A percentile compares a stretch with the other conserved stretches of the same genome.
Evolutionary conservation across 2,113 vertebrate genomes (phyloP).

Genomic region (Cervus canadensis): DNA sequence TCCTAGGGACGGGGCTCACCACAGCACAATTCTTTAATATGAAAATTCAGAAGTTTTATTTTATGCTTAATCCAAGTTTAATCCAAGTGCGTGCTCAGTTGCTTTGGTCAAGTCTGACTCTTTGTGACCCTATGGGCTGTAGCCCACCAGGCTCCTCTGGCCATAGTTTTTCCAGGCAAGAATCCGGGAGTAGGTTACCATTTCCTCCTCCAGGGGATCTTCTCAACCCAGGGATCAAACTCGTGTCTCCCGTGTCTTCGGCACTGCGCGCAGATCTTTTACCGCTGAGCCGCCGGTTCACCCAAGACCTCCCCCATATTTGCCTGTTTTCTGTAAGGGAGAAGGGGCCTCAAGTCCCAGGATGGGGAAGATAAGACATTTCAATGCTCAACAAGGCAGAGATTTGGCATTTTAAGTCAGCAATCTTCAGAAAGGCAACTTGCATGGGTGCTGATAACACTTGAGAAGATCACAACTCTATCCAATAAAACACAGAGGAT

Average conservation of each 20-base stretch:
- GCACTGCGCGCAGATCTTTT: neutral
- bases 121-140: neutral
- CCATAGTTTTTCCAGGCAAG: neutral
- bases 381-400: neutral
- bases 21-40: neutral
- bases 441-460: neutral
- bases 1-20: accelerated
- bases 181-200: neutral
- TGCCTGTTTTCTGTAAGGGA: neutral
- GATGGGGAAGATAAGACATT: neutral
- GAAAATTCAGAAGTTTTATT: neutral
- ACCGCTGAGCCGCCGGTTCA: accelerated
- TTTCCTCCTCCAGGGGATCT: neutral
- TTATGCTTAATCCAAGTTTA: neutral
- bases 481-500: neutral
- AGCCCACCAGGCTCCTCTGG: neutral
- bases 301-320: neutral
- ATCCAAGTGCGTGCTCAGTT: neutral
- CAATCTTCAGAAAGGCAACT: neutral
- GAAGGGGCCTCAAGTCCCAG: neutral
- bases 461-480: neutral
- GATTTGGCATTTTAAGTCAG: neutral
- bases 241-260: neutral
- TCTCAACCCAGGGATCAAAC: neutral
- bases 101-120: neutral